Conservation (phyloP, 2,888 invertebrate genomes). For the Limnephilus auricula region DNA sequence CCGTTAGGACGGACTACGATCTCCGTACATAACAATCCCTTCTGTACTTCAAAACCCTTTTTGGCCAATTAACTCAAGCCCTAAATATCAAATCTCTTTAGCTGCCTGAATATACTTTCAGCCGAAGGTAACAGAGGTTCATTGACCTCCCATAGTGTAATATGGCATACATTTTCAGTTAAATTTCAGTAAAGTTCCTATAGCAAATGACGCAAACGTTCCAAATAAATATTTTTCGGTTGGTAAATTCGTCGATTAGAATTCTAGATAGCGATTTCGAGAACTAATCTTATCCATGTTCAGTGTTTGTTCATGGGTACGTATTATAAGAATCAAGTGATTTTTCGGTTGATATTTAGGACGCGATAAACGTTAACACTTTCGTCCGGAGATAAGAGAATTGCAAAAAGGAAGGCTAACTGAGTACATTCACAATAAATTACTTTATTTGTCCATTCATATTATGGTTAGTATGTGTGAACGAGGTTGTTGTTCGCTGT, state of each 20-base stretch:
- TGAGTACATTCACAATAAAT: neutral
- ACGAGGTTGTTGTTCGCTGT: neutral
- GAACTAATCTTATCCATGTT: slow-evolving; percentile 37
- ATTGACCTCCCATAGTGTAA: slow-evolving; percentile 54
- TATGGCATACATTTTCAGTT: slow-evolving; percentile 57
- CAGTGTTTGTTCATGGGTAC: neutral
- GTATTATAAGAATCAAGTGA: slow-evolving; percentile 15
- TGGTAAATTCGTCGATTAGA: slow-evolving; percentile 39
- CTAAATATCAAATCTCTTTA: neutral
- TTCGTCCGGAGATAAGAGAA: slow-evolving; percentile 31
- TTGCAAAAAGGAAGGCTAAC: slow-evolving; percentile 11
- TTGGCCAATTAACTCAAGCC: neutral
- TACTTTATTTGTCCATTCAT: neutral
- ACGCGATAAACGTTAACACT: neutral
- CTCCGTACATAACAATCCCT: slow-evolving; percentile 68
- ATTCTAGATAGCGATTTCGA: slow-evolving; percentile 31
- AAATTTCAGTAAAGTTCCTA: slow-evolving; percentile 52
- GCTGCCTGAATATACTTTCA: slow-evolving; percentile 17
- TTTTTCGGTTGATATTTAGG: slow-evolving; percentile 10
- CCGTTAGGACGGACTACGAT: slow-evolving; percentile 59
- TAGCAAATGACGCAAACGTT: slow-evolving; percentile 54
- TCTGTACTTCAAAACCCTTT: slow-evolving; percentile 68
- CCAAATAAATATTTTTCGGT: slow-evolving; percentile 54
- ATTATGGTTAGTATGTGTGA: neutral
- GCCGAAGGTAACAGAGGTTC: slow-evolving; percentile 63